Base-by-base conservation (phyloP, 1,140 invertebrate genomes). In the Pararge aegeria region DNA sequence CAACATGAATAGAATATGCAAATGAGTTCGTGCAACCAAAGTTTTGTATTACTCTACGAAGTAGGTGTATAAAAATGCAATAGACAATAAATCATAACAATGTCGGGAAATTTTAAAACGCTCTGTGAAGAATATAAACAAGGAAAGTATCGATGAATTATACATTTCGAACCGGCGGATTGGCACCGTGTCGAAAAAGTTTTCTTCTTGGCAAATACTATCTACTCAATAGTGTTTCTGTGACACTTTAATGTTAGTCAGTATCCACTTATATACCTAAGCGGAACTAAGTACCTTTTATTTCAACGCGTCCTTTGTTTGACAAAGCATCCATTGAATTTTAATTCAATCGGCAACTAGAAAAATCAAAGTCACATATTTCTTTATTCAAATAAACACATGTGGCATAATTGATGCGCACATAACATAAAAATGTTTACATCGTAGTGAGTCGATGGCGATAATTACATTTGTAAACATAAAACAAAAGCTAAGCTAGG, bases 131-230 rank as follows among this genome's bases (percentile, higher is more conserved):
- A 42, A 18, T 42, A 42, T 13, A 16, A 46, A 46, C 10, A 20
- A 46, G 42, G 16, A 46, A 20, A 46, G 18, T 20, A 20, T 46
- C 42, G 1, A 46, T 46, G 18, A 46, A 46, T 46, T 46, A 20
- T 46, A 46, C 19, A 46, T 46, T 46, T 46, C 42, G 42, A 46
- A 46, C 18, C 42, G 16, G 19, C 42, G 42, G 42, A 46, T 46
- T 46, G 42, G 42, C 42, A 46, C 18, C 13, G 42, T 20, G 1
- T 46, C 42, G 42, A 20, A 9, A 46, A 46, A 46, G 42, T 46
- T 20, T 46, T 7, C 4, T 46, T 12, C 18, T 12, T 20, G 18
- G 16, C 10, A 20, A 46, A 46, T 46, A 46, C 4, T 5, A 12
- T 12, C 6, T 16, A 40, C 16, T 40, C 34, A 37, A 13, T 27